Evolutionary conservation across 2,888 invertebrate species (phyloP).

Genomic region (Netelia inedita): DNA sequence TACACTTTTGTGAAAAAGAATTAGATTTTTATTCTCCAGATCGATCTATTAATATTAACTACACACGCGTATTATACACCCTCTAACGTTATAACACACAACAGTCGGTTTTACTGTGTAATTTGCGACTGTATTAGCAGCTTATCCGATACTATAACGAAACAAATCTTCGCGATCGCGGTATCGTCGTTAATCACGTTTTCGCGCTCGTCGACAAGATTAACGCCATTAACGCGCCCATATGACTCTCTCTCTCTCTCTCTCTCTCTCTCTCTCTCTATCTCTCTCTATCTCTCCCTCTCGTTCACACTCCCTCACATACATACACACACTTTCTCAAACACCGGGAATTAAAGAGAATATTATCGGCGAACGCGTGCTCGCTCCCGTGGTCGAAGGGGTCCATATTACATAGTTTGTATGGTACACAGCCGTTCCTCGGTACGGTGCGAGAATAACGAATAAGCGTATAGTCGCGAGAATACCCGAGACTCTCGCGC

Average conservation of each 20-base stretch:
- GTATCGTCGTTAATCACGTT: slow-evolving; percentile 75
- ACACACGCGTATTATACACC: neutral
- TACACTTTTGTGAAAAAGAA: neutral
- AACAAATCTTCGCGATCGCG: slow-evolving; percentile 68
- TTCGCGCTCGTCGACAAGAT: slow-evolving; percentile 75
- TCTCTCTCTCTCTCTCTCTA: slow-evolving; percentile 45
- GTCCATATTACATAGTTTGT: neutral
- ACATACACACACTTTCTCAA: neutral
- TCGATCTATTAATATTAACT: neutral
- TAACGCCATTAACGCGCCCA: slow-evolving; percentile 78
- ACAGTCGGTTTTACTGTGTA: slow-evolving; percentile 12
- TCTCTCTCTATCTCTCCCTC: slow-evolving; percentile 15
- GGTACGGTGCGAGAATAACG: slow-evolving; percentile 60
- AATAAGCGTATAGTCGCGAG: slow-evolving; percentile 39
- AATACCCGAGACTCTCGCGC: no score
- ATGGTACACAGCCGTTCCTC: slow-evolving; percentile 34
- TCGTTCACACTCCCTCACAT: neutral
- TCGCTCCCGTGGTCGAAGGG: neutral
- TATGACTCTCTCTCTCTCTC: slow-evolving; percentile 57
- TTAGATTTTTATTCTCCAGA: neutral
- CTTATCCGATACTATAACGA: slow-evolving; percentile 53
- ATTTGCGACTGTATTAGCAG: slow-evolving; percentile 57
- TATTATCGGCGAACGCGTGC: slow-evolving; percentile 13
- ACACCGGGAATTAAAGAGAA: slow-evolving; percentile 19
- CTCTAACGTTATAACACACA: neutral